phyloP scores from a whole-genome alignment of 2,888 invertebrate species.

The Cephus pygmeus region DNA sequence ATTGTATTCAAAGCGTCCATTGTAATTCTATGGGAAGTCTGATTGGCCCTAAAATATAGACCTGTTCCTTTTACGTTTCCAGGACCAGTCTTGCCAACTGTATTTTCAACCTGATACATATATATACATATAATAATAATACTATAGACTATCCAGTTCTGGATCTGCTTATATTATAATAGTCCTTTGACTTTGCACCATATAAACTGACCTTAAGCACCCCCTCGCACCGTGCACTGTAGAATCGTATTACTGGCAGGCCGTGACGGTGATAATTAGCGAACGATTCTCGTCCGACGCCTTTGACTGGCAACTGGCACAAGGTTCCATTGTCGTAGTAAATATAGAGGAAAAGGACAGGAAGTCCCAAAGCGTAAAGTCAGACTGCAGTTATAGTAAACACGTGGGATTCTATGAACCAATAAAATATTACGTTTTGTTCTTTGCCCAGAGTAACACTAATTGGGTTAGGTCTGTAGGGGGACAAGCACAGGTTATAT shows the following conservation, averaged over 20 bases:
- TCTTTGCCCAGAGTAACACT: not conserved
- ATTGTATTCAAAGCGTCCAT: slow-evolving; percentile 1
- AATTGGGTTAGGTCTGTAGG: not conserved
- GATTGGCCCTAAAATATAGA: slow-evolving; percentile 4
- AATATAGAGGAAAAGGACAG: slow-evolving; percentile 2
- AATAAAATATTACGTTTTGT: slow-evolving; percentile 22
- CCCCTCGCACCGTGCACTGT: not conserved
- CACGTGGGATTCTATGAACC: slow-evolving; percentile 24
- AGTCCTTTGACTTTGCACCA: not conserved
- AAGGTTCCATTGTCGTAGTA: not conserved
- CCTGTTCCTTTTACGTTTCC: not conserved
- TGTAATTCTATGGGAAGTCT: not conserved
- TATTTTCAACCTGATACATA: not conserved
- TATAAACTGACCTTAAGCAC: not conserved
- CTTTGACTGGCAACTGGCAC: not conserved
- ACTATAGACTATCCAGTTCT: not conserved
- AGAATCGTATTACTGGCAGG: not conserved
- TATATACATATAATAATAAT: not conserved
- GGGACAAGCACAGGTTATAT: not conserved
- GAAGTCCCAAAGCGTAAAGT: slow-evolving; percentile 10
- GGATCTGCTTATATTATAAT: not conserved
- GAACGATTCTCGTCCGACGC: not conserved
- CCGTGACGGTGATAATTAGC: slow-evolving; percentile 2
- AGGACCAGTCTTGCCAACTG: not conserved
- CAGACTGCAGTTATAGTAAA: slow-evolving; percentile 18